Evolutionary conservation across 1,140 invertebrate genomes (phyloP), one percentile per base, ranked within the genome.

Genomic region (Drosophila triauraria): DNA sequence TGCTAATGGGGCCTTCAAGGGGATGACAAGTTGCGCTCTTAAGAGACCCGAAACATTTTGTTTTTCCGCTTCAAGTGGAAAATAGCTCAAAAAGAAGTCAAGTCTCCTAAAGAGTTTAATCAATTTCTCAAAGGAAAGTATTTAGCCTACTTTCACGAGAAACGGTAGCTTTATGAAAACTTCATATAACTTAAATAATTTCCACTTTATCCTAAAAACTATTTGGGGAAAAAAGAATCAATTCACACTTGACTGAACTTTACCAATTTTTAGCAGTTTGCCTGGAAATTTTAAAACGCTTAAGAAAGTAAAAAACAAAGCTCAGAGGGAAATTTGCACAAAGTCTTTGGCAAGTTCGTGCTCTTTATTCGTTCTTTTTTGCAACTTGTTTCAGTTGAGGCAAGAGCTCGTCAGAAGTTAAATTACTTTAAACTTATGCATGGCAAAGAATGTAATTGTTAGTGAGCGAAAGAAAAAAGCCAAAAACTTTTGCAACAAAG

Each of bases 371-470:
- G n/a, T 46, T 43, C 17, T 43, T 32, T 65, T 72, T 63, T 63
- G 35, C 10, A 63, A 53, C 56, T 68, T 74, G 65, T 80, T 69
- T 56, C 54, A 47, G 58, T 23, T 25, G 43, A 82, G 78, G 46
- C 50, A 54, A 82, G 43, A 76, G 65, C 70, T 86, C 60, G 59
- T 69, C 65, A 77, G 69, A 86, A 86, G 84, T 86, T 83, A 83
- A 88, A 86, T 86, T 88, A 88, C 84, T 83, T 88, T 44, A 80
- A 86, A 80, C 84, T 88, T 88, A 72, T 82, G 68, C 72, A 48
- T 23, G 61, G 46, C 43, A 51, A 53, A 63, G 47, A 63, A 47
- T 78, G 75, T 78, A 78, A 78, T 77, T 77, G 72, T 77, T 76
- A 27, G 51, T 47, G 17, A 63, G 32, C 32, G 51, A 9, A 32